Percentiles rank a stretch among this genome's conserved stretches.
These are phyloP conservation scores for Seira musarum DNA, from an alignment of 2,888 invertebrate species.

Conservation along the genomic window DNA sequence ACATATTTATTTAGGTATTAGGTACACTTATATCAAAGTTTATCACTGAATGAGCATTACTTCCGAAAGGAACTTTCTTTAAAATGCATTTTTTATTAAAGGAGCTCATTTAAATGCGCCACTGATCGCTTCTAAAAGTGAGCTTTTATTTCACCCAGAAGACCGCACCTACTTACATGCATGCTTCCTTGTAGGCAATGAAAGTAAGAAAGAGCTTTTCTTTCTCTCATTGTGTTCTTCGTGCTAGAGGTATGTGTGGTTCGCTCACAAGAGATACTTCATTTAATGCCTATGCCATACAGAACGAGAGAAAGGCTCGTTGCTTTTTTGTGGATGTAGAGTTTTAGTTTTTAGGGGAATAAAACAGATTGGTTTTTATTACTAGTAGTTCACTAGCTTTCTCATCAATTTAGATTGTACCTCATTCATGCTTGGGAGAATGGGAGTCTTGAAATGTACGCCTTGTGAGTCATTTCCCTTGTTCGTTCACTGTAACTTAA, in stretches of 20 bases:
- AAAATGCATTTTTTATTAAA: constrained; percentile 26
- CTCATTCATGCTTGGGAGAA: neutral
- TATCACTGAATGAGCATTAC: neutral
- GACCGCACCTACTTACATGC: neutral
- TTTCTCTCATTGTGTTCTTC: neutral
- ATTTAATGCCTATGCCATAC: neutral
- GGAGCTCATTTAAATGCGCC: constrained; percentile 14
- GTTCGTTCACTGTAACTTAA: neutral
- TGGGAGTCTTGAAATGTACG: neutral
- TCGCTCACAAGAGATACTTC: neutral
- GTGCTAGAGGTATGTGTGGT: neutral
- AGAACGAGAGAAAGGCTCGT: neutral
- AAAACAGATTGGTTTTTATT: constrained; percentile 3
- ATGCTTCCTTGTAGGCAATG: neutral
- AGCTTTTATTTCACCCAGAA: constrained; percentile 20
- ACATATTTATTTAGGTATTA: no score
- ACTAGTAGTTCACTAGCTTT: neutral
- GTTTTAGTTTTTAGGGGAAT: neutral
- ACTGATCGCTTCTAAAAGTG: constrained; percentile 20
- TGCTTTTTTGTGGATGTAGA: neutral
- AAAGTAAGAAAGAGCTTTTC: constrained; percentile 2
- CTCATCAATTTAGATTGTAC: neutral
- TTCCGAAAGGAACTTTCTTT: neutral
- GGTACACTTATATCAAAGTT: neutral
- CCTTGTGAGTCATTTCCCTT: constrained; percentile 4